phyloP scores from a whole-genome alignment of 2,888 invertebrate genomes.

The Taenaris catops region DNA sequence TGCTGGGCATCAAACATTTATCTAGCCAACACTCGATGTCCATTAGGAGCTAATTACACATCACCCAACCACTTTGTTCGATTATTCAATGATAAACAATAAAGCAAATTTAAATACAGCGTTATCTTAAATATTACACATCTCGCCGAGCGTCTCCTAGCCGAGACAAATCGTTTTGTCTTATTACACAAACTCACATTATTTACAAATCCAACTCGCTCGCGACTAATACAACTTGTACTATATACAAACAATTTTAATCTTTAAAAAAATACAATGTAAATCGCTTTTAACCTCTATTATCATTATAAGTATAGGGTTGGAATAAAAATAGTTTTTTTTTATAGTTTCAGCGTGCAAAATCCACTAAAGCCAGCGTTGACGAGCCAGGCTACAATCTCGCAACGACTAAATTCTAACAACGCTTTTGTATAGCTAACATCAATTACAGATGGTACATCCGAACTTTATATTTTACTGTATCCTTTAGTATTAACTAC shows the following conservation, averaged over 20 bases:
- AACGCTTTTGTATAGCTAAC: slow-evolving; percentile 34
- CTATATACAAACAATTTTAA: slow-evolving; percentile 76
- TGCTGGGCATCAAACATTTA: slow-evolving; percentile 33
- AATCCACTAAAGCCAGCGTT: slow-evolving; percentile 68
- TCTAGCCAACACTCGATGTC: no score
- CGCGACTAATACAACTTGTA: slow-evolving; percentile 73
- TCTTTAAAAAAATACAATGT: slow-evolving; percentile 72
- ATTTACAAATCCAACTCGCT: slow-evolving; percentile 41
- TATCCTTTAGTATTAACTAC: slow-evolving; percentile 27
- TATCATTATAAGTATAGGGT: slow-evolving; percentile 53
- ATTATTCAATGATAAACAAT: slow-evolving; percentile 53
- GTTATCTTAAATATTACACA: slow-evolving; percentile 54
- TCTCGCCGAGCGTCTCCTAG: slow-evolving; percentile 33
- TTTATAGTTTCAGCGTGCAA: slow-evolving; percentile 64
- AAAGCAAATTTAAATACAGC: slow-evolving; percentile 71
- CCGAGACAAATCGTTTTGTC: no score
- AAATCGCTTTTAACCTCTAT: slow-evolving; percentile 70
- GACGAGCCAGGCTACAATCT: slow-evolving; percentile 47
- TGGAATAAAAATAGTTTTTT: slow-evolving; percentile 71
- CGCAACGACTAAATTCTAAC: slow-evolving; percentile 50
- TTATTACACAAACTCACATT: slow-evolving; percentile 51
- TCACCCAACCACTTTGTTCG: slow-evolving; percentile 64
- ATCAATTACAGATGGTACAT: slow-evolving; percentile 43
- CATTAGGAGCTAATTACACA: no score
- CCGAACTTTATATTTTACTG: slow-evolving; percentile 37